phyloP scores from a whole-genome alignment of 2,888 invertebrate genomes.

The Hyposoter didymator region DNA sequence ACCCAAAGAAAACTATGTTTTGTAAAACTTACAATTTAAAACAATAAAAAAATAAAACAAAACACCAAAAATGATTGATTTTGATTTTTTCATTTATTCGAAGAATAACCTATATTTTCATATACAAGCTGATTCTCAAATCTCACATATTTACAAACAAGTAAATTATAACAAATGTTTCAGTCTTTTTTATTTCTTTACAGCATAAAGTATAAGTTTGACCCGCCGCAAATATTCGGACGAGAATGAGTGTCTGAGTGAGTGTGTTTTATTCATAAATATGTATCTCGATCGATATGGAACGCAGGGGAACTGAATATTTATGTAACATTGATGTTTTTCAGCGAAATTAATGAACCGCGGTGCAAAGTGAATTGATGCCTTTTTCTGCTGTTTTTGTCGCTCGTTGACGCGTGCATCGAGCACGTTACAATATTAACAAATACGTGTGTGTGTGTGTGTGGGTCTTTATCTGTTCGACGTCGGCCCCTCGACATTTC shows the following conservation, averaged over 20 bases:
- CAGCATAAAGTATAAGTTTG: constrained; percentile 73
- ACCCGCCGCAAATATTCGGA: constrained; percentile 42
- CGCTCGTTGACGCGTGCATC: not conserved
- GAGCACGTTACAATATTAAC: not conserved
- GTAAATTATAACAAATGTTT: constrained; percentile 79
- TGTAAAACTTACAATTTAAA: not conserved
- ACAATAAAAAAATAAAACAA: not conserved
- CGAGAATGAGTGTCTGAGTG: constrained; percentile 12
- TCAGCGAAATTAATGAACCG: constrained; percentile 13
- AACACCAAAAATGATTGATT: not conserved
- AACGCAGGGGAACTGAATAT: not conserved
- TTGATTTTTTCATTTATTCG: not conserved
- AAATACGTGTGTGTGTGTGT: no score
- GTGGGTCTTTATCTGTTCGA: constrained; percentile 29
- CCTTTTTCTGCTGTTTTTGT: not conserved
- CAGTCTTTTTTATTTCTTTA: constrained; percentile 80
- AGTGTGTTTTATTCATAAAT: constrained; percentile 13
- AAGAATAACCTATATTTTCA: constrained; percentile 44
- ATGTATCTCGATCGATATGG: not conserved
- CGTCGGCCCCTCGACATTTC: constrained; percentile 14
- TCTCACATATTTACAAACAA: constrained; percentile 70
- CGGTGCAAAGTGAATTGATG: constrained; percentile 1
- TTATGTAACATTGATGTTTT: not conserved
- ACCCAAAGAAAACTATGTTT: no score
- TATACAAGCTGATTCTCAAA: constrained; percentile 36